Evolutionary conservation across 1,140 invertebrate species (phyloP).

Genomic region (Leptopilina boulardi): DNA sequence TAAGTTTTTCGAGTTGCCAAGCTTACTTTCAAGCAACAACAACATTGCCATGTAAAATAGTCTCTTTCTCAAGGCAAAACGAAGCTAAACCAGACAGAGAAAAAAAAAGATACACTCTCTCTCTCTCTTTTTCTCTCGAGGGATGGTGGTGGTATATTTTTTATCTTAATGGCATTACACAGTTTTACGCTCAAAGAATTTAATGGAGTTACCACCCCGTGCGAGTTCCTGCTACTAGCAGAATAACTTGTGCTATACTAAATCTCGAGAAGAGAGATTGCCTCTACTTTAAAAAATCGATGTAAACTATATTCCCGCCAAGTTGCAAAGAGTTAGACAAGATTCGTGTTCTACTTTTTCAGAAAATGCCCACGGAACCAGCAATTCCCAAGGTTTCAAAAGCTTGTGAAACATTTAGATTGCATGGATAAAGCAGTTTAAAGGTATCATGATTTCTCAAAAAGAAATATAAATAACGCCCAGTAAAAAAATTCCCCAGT

Average conservation of each 20-base stretch:
- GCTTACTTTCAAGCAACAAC: conserved; percentile 46
- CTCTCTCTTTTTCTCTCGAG: background rate
- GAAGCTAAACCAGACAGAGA: no score
- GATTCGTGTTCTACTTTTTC: conserved; percentile 1
- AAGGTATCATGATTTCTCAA: background rate
- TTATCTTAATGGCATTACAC: conserved; percentile 55
- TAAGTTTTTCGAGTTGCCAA: conserved; percentile 57
- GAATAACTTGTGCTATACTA: conserved; percentile 5
- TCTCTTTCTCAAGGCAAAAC: conserved; percentile 42
- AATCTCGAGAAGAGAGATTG: conserved; percentile 14
- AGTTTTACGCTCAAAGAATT: conserved; percentile 51
- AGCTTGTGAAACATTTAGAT: background rate
- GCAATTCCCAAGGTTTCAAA: background rate
- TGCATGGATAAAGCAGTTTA: background rate
- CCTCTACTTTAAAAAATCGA: conserved; percentile 16
- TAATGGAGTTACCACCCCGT: conserved; percentile 46
- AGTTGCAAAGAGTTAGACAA: conserved; percentile 14
- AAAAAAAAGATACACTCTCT: conserved; percentile 37
- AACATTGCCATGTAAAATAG: conserved; percentile 58
- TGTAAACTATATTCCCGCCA: conserved; percentile 23
- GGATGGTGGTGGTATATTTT: conserved; percentile 46
- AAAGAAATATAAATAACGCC: background rate
- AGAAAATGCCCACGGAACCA: background rate
- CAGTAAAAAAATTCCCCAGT: background rate
- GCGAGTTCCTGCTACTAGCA: background rate